Base-by-base conservation (phyloP, 2,113 vertebrate species). In the Tretioscincus oriximinensis region DNA sequence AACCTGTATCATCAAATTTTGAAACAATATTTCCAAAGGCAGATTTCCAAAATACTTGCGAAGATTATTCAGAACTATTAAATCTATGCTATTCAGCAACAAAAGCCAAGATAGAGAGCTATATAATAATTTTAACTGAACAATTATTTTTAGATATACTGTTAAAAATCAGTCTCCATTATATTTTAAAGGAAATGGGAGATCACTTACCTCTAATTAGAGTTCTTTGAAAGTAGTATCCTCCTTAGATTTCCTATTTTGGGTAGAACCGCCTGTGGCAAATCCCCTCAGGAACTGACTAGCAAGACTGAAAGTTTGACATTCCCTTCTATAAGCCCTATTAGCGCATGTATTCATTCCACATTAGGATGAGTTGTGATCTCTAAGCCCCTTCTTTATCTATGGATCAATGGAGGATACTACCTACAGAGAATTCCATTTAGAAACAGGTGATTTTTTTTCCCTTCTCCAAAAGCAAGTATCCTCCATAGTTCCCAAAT, bases 201-300 rank as follows among this genome's bases (percentile, higher is more conserved):
- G 92, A 91, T 93, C 91, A 95, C 94, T 95, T 95, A 95, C 94
- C 94, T 95, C 91, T 93, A 94, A 93, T 89, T 94, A 94, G 90
- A 94, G 86, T 93, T 95, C 92, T 95, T 89, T 93, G 93, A 95
- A 94, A 93, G 93, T 91, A 95, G 94, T 95, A 95, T 95, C 94
- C 93, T 95, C 93, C 94, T 93, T 94, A 95, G 94, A 94, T 94
- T 88, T 87, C 93, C 94, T 95, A 93, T 94, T 94, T 95, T 95
- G 95, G 95, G 93, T 94, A 91, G 93, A 94, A 89, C 93, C 82
- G 92, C 92, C 92, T 95, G 93, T 93, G 94, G 81, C 90, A 90
- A 94, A 90, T 93, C 92, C 90, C 91, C 92, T 89, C 80, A 94
- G 91, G 85, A 93, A 89, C 91, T 87, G 90, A 94, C 83, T 91